Evolutionary conservation across 2,888 invertebrate genomes (phyloP).

Genomic region (Penaeus monodon): DNA sequence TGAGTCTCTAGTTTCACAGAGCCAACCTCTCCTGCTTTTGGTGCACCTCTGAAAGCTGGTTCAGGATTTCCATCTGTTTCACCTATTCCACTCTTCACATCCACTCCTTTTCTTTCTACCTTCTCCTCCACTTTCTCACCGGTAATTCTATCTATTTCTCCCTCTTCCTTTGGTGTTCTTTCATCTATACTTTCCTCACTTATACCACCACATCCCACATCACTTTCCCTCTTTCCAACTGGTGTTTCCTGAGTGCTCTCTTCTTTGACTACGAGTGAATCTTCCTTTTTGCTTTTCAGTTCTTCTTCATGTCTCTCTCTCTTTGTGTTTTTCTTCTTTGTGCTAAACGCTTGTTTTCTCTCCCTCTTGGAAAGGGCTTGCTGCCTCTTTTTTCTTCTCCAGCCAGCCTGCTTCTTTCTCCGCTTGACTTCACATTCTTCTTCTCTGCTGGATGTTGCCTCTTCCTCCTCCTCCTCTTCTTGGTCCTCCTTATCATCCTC

Average conservation of each 20-base stretch:
- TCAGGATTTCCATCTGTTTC: neutral
- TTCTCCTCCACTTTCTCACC: neutral
- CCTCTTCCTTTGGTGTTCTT: neutral
- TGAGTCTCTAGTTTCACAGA: neutral
- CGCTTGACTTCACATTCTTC: neutral
- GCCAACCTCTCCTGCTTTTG: neutral
- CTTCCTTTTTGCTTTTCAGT: neutral
- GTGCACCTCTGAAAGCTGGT: neutral
- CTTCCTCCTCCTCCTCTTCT: slow-evolving; percentile 8
- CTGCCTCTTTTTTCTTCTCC: neutral
- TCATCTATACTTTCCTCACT: neutral
- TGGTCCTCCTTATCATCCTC: slow-evolving; percentile 19
- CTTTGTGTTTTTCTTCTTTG: slow-evolving; percentile 7
- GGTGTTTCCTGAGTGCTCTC: neutral
- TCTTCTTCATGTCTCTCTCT: neutral
- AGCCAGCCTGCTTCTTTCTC: neutral
- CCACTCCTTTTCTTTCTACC: neutral
- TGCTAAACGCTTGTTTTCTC: neutral
- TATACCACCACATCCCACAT: too few species aligned
- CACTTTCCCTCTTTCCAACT: too few species aligned
- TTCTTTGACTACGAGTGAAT: neutral
- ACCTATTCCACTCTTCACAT: neutral
- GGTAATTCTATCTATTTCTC: neutral
- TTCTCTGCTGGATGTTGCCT: slow-evolving; percentile 3
- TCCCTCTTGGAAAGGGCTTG: neutral